Percentiles rank a stretch among this genome's conserved stretches.
Conservation (phyloP, 2,888 invertebrate species). For the Hemicrepidius hirtus region DNA sequence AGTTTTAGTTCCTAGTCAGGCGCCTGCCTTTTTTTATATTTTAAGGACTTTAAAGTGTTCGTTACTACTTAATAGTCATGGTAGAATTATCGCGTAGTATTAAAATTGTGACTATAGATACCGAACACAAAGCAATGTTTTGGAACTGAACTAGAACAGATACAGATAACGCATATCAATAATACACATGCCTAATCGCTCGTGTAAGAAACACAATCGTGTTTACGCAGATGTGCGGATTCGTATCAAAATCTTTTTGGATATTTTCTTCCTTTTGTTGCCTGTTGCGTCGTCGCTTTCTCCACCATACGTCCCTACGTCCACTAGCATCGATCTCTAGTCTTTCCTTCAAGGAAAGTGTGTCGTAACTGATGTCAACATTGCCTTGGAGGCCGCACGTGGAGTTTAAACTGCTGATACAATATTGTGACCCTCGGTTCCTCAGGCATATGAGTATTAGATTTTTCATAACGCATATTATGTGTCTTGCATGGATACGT, state of each 20-base stretch:
- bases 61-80: too few species aligned
- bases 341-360: constrained; percentile 1
- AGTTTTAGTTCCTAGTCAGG: background rate
- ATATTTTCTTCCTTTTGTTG: constrained; percentile 1
- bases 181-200: constrained; percentile 2
- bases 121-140: background rate
- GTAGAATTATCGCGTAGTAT: too few species aligned
- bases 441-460: constrained; percentile 34
- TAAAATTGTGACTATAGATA: too few species aligned
- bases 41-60: background rate
- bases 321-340: constrained; percentile 12
- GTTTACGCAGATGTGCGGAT: constrained; percentile 31
- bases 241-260: constrained; percentile 10
- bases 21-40: background rate
- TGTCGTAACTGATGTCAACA: constrained; percentile 38
- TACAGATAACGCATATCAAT: constrained; percentile 13
- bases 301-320: constrained; percentile 17
- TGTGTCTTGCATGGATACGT: background rate
- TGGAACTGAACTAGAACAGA: background rate
- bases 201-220: constrained; percentile 10
- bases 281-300: constrained; percentile 30
- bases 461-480: constrained; percentile 26
- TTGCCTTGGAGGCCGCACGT: constrained; percentile 28
- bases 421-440: constrained; percentile 33
- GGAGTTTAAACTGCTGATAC: constrained; percentile 40